Conservation (phyloP, 1,140 invertebrate genomes). For the Ditylenchus dipsaci region DNA sequence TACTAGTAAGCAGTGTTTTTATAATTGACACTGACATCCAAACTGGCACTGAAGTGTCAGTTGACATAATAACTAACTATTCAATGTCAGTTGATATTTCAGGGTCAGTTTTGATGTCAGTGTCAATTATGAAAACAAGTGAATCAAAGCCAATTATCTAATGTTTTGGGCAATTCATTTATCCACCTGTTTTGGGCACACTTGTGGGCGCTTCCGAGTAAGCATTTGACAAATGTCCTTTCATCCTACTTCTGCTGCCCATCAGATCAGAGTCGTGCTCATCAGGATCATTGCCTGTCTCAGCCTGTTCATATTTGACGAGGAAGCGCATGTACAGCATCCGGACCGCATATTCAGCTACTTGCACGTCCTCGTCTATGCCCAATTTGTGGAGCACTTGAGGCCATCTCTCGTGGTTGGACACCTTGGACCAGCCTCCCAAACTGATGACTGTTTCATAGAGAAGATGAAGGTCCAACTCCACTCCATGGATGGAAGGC, state of each 20-base stretch:
- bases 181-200: conserved; percentile 12
- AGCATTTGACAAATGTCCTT: conserved; percentile 16
- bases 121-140: too few relatives aligned
- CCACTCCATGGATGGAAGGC: conserved; percentile 40
- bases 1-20: too few relatives aligned
- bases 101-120: too few relatives aligned
- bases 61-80: too few relatives aligned
- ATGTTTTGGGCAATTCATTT: not conserved
- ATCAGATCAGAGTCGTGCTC: conserved; percentile 49
- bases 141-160: not conserved
- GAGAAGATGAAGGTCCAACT: conserved; percentile 41
- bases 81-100: too few relatives aligned
- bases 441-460: conserved; percentile 46
- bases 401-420: conserved; percentile 44
- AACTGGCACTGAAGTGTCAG: too few relatives aligned
- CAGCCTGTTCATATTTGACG: conserved; percentile 51
- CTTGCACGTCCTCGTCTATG: conserved; percentile 37
- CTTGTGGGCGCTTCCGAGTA: conserved; percentile 40
- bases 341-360: conserved; percentile 47
- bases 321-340: conserved; percentile 53
- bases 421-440: conserved; percentile 51
- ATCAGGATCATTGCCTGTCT: conserved; percentile 45
- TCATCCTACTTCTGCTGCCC: conserved; percentile 20
- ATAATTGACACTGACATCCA: too few relatives aligned
- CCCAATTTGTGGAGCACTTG: conserved; percentile 32